Base-by-base conservation (phyloP, 2,797 vertebrate species). In the Notoglanidium macrostoma region DNA sequence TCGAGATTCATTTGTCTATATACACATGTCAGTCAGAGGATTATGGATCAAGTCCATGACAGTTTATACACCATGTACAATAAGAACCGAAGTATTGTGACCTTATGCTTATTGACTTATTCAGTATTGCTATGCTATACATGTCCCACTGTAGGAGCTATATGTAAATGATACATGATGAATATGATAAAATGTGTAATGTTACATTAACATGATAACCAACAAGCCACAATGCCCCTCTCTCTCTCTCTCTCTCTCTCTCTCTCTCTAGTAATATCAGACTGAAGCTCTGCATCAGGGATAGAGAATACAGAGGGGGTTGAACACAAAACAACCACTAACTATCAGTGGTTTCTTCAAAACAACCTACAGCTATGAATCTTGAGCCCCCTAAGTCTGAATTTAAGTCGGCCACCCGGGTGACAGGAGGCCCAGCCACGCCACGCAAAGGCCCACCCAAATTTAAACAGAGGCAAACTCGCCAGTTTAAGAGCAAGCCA, bases 401-500 rank as follows among this genome's bases (percentile, higher is more conserved):
- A 84, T 91, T 97, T 87, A 98, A 97, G 88, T 96, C 98, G 0
- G 97, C 96, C 92, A 99, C 98, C 0, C 94, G 97, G 14, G 97
- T 99, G 88, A 95, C 80, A 0, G 97, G 98, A 23, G 98, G 98
- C 65, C 98, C 98, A 0, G 96, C 97, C 90, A 98, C 97, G 21
- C 97, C 98, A 15, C 96, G 98, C 87, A 99, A 98, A 92, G 97
- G 97, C 19, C 97, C 98, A 0, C 96, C 97, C 68, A 99, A 98
- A 91, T 99, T 99, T 95, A 99, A 99, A 90, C 98, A 99, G 92
- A 96, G 98, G 92, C 97, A 98, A 93, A 98, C 98, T 1, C 96
- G 98, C 32, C 98, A 99, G 94, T 99, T 99, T 94, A 99, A 99
- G 94, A 99, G 98, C 97, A 99, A 98, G 91, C 98, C 98, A 1